Conservation (phyloP, 2,113 vertebrate species). For the Trematomus loennbergii region DNA sequence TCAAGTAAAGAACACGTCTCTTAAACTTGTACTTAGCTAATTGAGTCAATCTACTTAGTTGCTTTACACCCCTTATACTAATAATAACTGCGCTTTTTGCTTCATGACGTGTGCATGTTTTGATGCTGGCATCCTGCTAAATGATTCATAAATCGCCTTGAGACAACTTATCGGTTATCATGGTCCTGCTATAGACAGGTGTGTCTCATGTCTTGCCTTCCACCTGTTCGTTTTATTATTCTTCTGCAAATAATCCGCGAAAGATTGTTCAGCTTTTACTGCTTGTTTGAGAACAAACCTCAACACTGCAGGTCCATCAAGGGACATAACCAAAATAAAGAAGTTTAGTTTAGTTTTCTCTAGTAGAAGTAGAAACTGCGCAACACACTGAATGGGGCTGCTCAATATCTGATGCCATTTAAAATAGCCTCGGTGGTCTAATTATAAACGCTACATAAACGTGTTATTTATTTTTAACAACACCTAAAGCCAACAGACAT, state of each 20-base stretch:
- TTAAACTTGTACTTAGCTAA: too few species aligned
- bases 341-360: constrained; percentile 36
- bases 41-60: too few species aligned
- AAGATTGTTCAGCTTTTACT: constrained; percentile 71
- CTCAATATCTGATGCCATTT: too few species aligned
- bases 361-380: background rate
- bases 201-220: constrained; percentile 73
- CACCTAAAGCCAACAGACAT: background rate
- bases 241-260: constrained; percentile 73
- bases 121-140: constrained; percentile 30
- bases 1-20: too few species aligned
- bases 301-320: constrained; percentile 42
- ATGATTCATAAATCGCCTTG: constrained; percentile 62
- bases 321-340: constrained; percentile 27
- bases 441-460: too few species aligned
- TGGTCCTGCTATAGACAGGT: constrained; percentile 75
- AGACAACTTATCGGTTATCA: constrained; percentile 75
- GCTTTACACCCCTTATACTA: background rate
- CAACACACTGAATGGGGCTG: background rate
- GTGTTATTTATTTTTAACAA: constrained; percentile 5
- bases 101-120: background rate
- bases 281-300: constrained; percentile 82
- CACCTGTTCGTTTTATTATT: constrained; percentile 87
- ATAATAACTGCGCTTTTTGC: background rate
- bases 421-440: too few species aligned